phyloP scores from a whole-genome alignment of 2,113 vertebrate species.

The Dolichallabes microphthalmus region DNA sequence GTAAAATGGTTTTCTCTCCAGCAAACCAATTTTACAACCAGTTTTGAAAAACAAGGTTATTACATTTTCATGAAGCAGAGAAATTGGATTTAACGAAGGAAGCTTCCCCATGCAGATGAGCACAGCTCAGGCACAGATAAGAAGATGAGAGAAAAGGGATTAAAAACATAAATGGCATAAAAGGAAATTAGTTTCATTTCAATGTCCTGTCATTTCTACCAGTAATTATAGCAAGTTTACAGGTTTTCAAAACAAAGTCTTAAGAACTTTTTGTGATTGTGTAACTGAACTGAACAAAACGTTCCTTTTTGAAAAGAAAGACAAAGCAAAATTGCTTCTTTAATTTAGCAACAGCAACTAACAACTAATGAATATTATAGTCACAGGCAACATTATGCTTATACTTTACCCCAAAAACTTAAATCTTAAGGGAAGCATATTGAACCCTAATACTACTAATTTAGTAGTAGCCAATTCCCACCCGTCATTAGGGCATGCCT shows the following conservation, averaged over 20 bases:
- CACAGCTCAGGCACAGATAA: neutral
- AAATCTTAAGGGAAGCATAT: neutral
- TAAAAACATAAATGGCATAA: conserved; percentile 26
- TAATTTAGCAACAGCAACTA: neutral
- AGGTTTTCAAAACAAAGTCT: neutral
- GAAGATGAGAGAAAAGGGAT: conserved; percentile 25
- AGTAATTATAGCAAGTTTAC: conserved; percentile 22
- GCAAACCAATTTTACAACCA: conserved; percentile 25
- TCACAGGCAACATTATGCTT: neutral
- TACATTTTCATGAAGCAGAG: conserved; percentile 37
- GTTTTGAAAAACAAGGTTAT: conserved; percentile 44
- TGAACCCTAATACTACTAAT: neutral
- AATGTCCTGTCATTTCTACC: conserved; percentile 1
- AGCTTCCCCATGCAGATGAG: conserved; percentile 32
- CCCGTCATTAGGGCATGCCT: too few species aligned
- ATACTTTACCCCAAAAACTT: neutral
- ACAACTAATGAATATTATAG: neutral
- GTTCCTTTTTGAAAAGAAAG: neutral
- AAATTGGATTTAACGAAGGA: conserved; percentile 41
- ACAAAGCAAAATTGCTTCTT: neutral
- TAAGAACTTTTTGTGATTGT: neutral
- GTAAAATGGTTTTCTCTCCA: conserved; percentile 31
- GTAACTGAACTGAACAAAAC: neutral
- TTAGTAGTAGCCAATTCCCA: too few species aligned
- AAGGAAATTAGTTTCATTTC: conserved; percentile 24